phyloP scores from a whole-genome alignment of 2,797 vertebrate genomes.

The Acanthiza pusilla region DNA sequence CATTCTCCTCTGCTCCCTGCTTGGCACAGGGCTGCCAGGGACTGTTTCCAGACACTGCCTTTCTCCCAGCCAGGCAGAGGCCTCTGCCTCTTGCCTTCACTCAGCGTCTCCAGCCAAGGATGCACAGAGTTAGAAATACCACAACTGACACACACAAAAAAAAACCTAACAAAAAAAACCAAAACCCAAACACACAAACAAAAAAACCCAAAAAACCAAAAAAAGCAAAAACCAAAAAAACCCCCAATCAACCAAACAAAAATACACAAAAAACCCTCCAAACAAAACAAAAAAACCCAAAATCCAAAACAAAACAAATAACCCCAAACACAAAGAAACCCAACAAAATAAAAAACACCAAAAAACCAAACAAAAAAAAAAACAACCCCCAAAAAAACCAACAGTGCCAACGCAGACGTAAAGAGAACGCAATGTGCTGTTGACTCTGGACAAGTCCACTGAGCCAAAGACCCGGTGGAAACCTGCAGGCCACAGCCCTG shows the following conservation, averaged over 20 bases:
- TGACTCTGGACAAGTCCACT: background rate
- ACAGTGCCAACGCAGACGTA: background rate
- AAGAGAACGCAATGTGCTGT: slow-evolving; percentile 9
- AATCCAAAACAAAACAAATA: background rate
- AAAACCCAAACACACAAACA: background rate
- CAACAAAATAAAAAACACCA: background rate
- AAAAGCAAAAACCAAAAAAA: background rate
- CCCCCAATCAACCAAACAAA: background rate
- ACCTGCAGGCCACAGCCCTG: background rate
- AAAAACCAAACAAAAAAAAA: background rate
- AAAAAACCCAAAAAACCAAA: background rate
- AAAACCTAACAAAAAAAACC: background rate
- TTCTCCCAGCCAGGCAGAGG: background rate
- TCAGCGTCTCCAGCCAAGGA: slow-evolving; percentile 7
- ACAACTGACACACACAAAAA: background rate
- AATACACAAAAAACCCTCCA: background rate
- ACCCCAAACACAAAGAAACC: no score
- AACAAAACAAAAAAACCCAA: background rate
- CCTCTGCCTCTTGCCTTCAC: background rate
- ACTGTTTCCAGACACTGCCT: background rate
- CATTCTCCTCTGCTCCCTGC: background rate
- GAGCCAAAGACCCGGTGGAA: background rate
- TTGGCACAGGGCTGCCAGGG: fast-evolving
- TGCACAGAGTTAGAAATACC: background rate
- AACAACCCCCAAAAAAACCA: background rate